phyloP scores from a whole-genome alignment of 2,113 vertebrate genomes.

The Oxyruncus cristatus region DNA sequence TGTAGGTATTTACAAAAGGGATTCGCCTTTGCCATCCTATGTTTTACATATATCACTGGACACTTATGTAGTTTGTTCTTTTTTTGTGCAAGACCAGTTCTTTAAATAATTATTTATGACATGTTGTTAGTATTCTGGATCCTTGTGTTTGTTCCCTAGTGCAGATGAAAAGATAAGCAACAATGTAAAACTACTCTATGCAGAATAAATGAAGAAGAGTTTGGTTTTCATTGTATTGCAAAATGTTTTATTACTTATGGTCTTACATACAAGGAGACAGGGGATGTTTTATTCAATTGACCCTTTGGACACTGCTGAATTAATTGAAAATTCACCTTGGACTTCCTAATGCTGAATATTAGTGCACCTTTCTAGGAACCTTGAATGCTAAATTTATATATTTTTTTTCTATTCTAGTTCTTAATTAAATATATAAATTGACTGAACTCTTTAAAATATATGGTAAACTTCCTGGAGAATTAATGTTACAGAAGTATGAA shows the following conservation, averaged over 20 bases:
- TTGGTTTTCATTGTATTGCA: neutral
- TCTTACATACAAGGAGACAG: neutral
- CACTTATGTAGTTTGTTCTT: neutral
- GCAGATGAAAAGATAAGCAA: neutral
- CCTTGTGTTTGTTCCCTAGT: neutral
- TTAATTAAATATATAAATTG: slow-evolving; percentile 19
- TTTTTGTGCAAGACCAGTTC: neutral
- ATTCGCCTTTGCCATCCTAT: neutral
- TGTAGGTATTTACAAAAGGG: neutral
- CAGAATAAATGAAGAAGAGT: neutral
- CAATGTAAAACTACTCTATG: neutral
- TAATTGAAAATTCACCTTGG: slow-evolving; percentile 15
- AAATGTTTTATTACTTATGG: neutral
- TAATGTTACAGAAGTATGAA: slow-evolving; percentile 44
- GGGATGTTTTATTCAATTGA: neutral
- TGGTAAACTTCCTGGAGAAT: slow-evolving; percentile 27
- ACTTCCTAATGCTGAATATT: neutral
- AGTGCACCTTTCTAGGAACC: neutral
- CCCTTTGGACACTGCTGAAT: neutral
- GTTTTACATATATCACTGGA: neutral
- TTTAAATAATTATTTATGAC: neutral
- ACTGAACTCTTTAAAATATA: slow-evolving; percentile 22
- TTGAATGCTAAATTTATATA: neutral
- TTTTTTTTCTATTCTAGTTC: neutral
- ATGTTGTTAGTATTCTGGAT: neutral